Percentiles rank a stretch among this genome's conserved stretches.
Evolutionary conservation across 2,888 invertebrate species (phyloP).

Genomic region (Archips xylosteana): DNA sequence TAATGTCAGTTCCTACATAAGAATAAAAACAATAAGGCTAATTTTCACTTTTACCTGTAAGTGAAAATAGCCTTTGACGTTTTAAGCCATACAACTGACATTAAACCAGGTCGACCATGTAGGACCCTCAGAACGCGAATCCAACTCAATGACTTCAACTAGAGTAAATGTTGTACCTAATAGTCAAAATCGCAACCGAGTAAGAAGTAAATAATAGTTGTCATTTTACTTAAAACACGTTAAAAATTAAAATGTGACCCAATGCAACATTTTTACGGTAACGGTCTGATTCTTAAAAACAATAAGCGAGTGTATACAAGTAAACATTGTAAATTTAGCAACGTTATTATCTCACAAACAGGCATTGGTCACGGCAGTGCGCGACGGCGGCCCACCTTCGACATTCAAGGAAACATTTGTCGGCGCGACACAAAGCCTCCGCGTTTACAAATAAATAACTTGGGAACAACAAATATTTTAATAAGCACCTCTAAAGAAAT

Average conservation of each 20-base stretch:
- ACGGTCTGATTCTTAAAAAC: constrained; percentile 39
- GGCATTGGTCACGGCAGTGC: constrained; percentile 77
- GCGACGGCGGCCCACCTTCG: constrained; percentile 62
- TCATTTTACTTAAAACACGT: neutral
- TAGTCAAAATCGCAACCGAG: neutral
- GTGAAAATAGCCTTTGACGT: too few species aligned
- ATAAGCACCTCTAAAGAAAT: constrained; percentile 81
- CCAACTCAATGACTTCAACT: neutral
- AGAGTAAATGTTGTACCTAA: neutral
- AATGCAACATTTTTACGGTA: constrained; percentile 3
- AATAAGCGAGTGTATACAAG: constrained; percentile 42
- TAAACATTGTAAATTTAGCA: constrained; percentile 67
- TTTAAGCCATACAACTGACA: too few species aligned
- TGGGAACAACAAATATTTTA: constrained; percentile 85
- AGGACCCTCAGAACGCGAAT: too few species aligned
- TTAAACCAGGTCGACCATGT: too few species aligned
- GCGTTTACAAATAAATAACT: constrained; percentile 83
- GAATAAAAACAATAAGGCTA: too few species aligned
- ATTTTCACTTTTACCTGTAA: too few species aligned
- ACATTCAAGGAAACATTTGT: constrained; percentile 64
- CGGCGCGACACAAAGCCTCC: constrained; percentile 75
- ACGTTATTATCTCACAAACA: constrained; percentile 72
- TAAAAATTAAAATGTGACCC: neutral
- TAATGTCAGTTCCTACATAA: too few species aligned
- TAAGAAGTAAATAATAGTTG: neutral